Evolutionary conservation across 2,888 invertebrate species (phyloP), one percentile per base, ranked within the genome.

Genomic region (Acanthacorydalis orientalis): DNA sequence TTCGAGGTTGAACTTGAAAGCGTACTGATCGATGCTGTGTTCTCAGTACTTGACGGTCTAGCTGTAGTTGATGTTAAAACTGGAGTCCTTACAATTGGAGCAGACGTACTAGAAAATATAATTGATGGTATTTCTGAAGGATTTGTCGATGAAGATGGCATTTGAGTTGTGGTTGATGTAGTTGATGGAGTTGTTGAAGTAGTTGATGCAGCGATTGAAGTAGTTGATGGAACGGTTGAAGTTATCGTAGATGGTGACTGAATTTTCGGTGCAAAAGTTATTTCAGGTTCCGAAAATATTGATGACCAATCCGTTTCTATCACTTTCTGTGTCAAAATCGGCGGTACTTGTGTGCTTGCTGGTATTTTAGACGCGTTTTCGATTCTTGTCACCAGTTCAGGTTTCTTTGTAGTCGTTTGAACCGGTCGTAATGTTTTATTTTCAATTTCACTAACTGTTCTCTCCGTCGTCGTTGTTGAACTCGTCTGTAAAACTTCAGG

Each of bases 301-400:
- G 23, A 23, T 6, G 23, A 23, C 23, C 23, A 23, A 23, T 23
- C 23, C 2, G 23, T 23, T 23, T 23, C 23, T 2, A 23, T 23
- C 6, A 23, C 23, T 23, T 23, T 23, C 6, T 2, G 23, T 23
- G 6, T 6, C 3, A 23, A 23, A 23, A 23, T 23, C 23, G 23
- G 2, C 23, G 23, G 23, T 23, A 4, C 3, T 23, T 23, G 23
- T 4, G 23, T 23, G 6, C 23, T 23, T 23, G 6, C 6, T 23
- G 23, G 23, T 4, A 2, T 23, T 23, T 23, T 23, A 23, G 23
- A 23, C 6, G 6, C 23, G 6, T 23, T 23, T 23, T 23, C 23
- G 6, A 23, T 23, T 23, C 23, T 23, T 56, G 63, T 51, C 60
- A 64, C 49, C 57, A 60, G 47, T 62, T 67, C 44, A 63, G 55